These are phyloP conservation scores for Phrynocephalus guinanensis DNA, from an alignment of 2,797 vertebrate genomes.

Conservation along the genomic window DNA sequence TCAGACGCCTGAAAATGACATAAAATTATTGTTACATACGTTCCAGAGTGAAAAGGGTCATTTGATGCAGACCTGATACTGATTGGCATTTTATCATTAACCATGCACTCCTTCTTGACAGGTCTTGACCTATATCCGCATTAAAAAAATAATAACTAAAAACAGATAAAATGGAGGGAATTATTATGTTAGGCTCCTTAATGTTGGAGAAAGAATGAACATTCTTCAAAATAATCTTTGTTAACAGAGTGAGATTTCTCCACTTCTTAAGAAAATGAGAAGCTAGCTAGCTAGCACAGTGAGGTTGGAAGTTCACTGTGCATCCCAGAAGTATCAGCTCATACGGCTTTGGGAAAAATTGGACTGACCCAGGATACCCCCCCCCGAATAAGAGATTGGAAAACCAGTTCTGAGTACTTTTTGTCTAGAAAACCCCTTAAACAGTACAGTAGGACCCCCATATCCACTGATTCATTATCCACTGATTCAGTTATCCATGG, in stretches of 20 bases:
- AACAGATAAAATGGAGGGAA: constrained; percentile 26
- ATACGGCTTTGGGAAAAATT: too few relatives aligned
- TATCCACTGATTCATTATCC: too few relatives aligned
- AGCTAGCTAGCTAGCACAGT: too few relatives aligned
- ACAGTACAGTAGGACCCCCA: too few relatives aligned
- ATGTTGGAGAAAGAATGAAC: background rate
- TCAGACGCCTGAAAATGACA: constrained; percentile 79
- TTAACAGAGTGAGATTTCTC: background rate
- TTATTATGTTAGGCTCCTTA: constrained; percentile 13
- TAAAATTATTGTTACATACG: constrained; percentile 25
- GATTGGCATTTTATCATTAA: background rate
- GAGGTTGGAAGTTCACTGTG: too few relatives aligned
- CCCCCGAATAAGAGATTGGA: too few relatives aligned
- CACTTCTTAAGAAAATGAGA: too few relatives aligned
- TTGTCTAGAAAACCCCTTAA: too few relatives aligned
- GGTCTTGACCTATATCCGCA: background rate
- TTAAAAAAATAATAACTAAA: background rate
- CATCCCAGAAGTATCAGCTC: too few relatives aligned
- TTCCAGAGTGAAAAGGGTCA: background rate
- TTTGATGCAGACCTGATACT: background rate
- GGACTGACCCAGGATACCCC: too few relatives aligned
- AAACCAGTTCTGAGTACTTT: too few relatives aligned
- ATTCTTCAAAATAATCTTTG: background rate
- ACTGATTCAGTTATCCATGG: too few relatives aligned
- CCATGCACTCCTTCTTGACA: constrained; percentile 3